A percentile compares a stretch with the other conserved stretches of the same genome.
Evolutionary conservation across 2,888 invertebrate genomes (phyloP).

Genomic region (Orthosia cruda): DNA sequence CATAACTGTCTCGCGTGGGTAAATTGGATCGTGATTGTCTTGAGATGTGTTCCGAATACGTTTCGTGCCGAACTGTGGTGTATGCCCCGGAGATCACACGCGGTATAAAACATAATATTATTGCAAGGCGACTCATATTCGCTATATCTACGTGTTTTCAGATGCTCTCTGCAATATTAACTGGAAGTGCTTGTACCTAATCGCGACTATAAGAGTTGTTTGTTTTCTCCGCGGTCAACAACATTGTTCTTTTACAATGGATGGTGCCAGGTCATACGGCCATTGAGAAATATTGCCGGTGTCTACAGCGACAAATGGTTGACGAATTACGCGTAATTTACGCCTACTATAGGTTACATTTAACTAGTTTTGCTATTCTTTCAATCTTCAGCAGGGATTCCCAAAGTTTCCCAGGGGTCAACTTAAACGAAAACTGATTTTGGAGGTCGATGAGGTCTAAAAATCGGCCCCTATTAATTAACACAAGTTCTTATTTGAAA

Average conservation of each 20-base stretch:
- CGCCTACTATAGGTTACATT: constrained; percentile 41
- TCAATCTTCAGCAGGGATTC: too few relatives aligned
- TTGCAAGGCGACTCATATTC: constrained; percentile 75
- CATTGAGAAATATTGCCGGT: constrained; percentile 84
- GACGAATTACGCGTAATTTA: constrained; percentile 60
- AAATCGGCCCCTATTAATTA: too few relatives aligned
- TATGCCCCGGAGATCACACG: constrained; percentile 73
- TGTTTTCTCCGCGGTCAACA: constrained; percentile 74
- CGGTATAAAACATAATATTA: constrained; percentile 77
- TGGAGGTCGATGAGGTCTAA: too few relatives aligned
- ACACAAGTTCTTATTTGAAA: too few relatives aligned
- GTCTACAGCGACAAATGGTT: constrained; percentile 58
- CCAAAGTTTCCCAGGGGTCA: too few relatives aligned
- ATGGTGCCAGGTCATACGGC: constrained; percentile 69
- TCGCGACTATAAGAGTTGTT: constrained; percentile 85
- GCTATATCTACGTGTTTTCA: constrained; percentile 75
- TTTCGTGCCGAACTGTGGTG: constrained; percentile 72
- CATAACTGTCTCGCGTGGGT: constrained; percentile 73
- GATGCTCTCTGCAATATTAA: constrained; percentile 68
- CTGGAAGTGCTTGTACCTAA: constrained; percentile 81
- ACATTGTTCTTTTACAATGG: constrained; percentile 86
- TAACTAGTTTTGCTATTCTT: constrained; percentile 45
- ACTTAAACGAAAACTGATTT: too few relatives aligned
- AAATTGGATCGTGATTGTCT: constrained; percentile 73
- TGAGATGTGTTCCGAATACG: constrained; percentile 68